These are phyloP conservation scores for Montifringilla adamsi DNA, from an alignment of 2,113 vertebrate species.

Conservation along the genomic window DNA sequence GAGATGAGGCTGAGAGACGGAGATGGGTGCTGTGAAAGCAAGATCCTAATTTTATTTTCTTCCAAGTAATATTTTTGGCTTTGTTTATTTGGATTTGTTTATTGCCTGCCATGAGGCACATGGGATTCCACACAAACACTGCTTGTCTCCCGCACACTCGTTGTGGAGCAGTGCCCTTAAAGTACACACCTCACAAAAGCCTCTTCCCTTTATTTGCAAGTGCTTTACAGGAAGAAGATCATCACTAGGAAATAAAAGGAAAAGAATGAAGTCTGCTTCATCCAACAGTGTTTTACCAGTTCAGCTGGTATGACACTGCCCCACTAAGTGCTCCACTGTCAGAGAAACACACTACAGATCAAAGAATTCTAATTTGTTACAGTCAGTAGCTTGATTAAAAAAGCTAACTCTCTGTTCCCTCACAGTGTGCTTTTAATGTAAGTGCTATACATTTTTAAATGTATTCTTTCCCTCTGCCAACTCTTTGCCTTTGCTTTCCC, in stretches of 20 bases:
- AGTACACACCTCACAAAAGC: not conserved
- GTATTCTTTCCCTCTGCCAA: not conserved
- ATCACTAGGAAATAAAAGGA: not conserved
- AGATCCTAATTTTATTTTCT: not conserved
- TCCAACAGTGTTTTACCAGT: not conserved
- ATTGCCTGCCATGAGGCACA: not conserved
- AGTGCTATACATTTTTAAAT: not conserved
- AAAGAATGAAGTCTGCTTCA: not conserved
- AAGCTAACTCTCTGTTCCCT: not conserved
- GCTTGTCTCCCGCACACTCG: accelerated
- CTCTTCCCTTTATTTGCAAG: not conserved
- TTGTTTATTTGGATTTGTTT: not conserved
- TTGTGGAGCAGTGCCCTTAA: not conserved
- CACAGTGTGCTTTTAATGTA: not conserved
- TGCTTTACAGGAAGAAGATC: not conserved
- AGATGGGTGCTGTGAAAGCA: not conserved
- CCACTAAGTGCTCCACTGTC: not conserved
- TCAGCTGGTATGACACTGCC: not conserved
- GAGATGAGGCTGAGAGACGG: not conserved
- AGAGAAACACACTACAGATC: not conserved
- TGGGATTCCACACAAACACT: not conserved
- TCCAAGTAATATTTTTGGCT: not conserved
- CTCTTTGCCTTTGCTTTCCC: not conserved
- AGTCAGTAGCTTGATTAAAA: not conserved
- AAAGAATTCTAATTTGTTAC: not conserved